These are phyloP conservation scores for Leptoclinus maculatus DNA, from an alignment of 2,797 vertebrate species.

Conservation along the genomic window DNA sequence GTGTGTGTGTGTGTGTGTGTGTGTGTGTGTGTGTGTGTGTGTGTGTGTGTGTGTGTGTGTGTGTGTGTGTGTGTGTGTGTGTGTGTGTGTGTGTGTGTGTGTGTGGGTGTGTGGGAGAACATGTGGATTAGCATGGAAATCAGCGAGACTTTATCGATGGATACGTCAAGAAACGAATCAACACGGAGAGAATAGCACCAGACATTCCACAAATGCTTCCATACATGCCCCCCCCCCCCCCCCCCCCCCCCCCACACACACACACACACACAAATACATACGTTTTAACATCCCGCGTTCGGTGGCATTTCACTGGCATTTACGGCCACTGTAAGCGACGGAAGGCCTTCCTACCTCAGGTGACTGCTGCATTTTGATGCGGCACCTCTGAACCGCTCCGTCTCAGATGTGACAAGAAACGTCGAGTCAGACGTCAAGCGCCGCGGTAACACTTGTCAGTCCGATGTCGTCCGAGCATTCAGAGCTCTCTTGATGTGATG, in stretches of 20 bases:
- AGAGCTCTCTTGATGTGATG: slow-evolving; percentile 50
- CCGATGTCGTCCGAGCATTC: slow-evolving; percentile 57
- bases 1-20: slow-evolving; percentile 1
- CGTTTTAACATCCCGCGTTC: slow-evolving; percentile 33
- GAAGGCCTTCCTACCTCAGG: slow-evolving; percentile 49
- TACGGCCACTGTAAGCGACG: slow-evolving; percentile 31
- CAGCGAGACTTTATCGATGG: slow-evolving; percentile 43
- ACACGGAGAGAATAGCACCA: slow-evolving; percentile 36
- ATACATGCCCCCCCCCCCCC: slow-evolving; percentile 6
- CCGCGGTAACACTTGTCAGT: slow-evolving; percentile 69
- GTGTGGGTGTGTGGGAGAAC: too few species aligned
- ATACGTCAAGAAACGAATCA: slow-evolving; percentile 38
- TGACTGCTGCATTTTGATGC: slow-evolving; percentile 52
- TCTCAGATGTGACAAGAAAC: slow-evolving; percentile 66
- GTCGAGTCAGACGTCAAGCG: slow-evolving; percentile 60
- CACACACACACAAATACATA: background rate
- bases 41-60: background rate
- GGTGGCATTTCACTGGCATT: slow-evolving; percentile 67
- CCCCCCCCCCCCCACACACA: slow-evolving; percentile 1
- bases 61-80: slow-evolving; percentile 13
- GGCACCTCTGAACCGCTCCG: slow-evolving; percentile 55
- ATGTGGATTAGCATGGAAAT: slow-evolving; percentile 26
- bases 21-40: background rate
- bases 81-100: background rate
- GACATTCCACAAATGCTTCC: slow-evolving; percentile 19